phyloP scores from a whole-genome alignment of 2,797 vertebrate species.

The Galago senegalensis region DNA sequence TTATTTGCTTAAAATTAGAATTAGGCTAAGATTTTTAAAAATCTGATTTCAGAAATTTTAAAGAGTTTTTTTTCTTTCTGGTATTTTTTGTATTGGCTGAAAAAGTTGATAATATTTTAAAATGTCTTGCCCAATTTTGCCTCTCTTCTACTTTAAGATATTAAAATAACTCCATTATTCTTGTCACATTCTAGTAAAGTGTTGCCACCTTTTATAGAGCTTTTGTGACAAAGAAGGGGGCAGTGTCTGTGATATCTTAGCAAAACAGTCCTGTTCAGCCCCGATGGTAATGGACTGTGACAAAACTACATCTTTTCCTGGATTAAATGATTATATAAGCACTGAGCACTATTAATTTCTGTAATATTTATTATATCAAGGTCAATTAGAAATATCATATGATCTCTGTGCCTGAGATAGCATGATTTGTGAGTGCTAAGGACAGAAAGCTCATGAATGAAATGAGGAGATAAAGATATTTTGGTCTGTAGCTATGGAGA shows the following conservation, averaged over 20 bases:
- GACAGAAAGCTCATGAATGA: constrained; percentile 25
- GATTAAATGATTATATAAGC: constrained; percentile 49
- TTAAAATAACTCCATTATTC: background rate
- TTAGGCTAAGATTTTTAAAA: constrained; percentile 31
- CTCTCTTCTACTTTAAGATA: background rate
- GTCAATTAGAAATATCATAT: constrained; percentile 56
- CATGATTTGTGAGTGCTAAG: constrained; percentile 29
- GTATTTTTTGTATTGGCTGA: background rate
- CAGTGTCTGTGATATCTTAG: background rate
- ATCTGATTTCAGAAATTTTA: background rate
- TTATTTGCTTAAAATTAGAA: constrained; percentile 18
- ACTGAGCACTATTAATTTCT: background rate
- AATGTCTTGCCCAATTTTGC: constrained; percentile 44
- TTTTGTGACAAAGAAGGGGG: background rate
- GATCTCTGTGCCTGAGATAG: background rate
- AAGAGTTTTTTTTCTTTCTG: background rate
- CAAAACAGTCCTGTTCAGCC: constrained; percentile 32
- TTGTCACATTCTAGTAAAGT: background rate
- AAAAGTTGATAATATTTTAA: constrained; percentile 48
- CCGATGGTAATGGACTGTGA: background rate
- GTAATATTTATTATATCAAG: constrained; percentile 9
- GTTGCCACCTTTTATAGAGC: background rate
- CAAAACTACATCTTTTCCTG: constrained; percentile 37
- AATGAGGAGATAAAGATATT: constrained; percentile 38
- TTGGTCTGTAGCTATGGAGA: constrained; percentile 20